Base-by-base conservation (phyloP, 2,888 invertebrate genomes). In the Ceriagrion tenellum region DNA sequence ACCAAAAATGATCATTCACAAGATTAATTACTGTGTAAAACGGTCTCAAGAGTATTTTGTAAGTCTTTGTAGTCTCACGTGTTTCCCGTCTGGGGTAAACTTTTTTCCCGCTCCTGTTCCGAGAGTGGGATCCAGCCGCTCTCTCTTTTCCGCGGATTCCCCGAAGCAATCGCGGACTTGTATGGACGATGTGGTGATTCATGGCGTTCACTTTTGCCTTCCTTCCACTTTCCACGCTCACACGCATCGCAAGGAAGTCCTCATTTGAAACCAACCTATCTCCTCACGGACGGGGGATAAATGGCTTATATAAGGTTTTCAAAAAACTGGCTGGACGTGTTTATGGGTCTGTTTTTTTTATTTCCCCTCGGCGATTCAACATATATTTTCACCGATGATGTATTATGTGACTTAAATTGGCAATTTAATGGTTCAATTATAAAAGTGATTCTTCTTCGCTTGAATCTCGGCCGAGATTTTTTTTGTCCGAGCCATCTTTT, bases 291-390 rank as follows among this genome's bases (percentile, higher is more conserved):
- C 35, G 35, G 35, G 3, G 35, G 18, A 81, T 81, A 81, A 81
- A 81, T 81, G 81, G 81, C 81, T 81, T 81, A 81, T 35, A 35
- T 81, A 81, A 81, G 81, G 35, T 81, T 35, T 47, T 81, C 81
- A 35, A 81, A 81, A 81, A 81, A 81, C 81, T 81, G 81, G 81
- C 81, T 35, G 81, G 35, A 81, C 81, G 35, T 35, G 81, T 81
- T 81, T 16, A 81, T 35, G 18, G 30, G 18, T 30, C 81, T 30
- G 81, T 16, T 35, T 35, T 81, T 35, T 81, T 81, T 81, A 59
- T 59, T 59, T 59, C 59, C 59, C 18, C 81, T 4, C 81, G 30
- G 30, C 81, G 81, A 35, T 81, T 35, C 35, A 81, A 81, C 81
- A 26, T 81, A 81, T 81, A 81, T 81, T 81, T 81, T 35, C 81